phyloP scores from a whole-genome alignment of 1,140 invertebrate species.

The Anadara kagoshimensis region DNA sequence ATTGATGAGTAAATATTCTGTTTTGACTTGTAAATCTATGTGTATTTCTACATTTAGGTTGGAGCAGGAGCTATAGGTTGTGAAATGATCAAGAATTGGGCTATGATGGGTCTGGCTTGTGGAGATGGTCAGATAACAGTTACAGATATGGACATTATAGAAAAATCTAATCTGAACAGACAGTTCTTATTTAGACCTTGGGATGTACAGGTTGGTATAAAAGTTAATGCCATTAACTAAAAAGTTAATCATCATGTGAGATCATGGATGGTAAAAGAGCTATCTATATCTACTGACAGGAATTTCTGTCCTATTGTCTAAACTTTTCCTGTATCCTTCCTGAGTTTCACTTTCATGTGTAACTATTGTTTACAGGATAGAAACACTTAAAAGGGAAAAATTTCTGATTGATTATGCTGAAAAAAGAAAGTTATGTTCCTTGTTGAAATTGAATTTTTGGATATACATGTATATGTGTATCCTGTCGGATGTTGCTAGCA shows the following conservation, averaged over 20 bases:
- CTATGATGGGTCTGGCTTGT: constrained; percentile 95
- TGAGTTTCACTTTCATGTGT: too few relatives aligned
- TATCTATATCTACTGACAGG: not conserved
- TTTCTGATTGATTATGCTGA: too few relatives aligned
- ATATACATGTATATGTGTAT: too few relatives aligned
- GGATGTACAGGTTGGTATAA: constrained; percentile 87
- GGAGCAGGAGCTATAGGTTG: constrained; percentile 99
- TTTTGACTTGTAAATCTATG: not conserved
- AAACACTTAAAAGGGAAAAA: too few relatives aligned
- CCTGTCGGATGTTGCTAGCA: too few relatives aligned
- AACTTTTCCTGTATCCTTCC: too few relatives aligned
- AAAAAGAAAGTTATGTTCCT: too few relatives aligned
- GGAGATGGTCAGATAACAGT: constrained; percentile 81
- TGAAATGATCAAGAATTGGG: constrained; percentile 98
- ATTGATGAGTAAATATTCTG: too few relatives aligned
- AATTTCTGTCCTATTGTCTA: not conserved
- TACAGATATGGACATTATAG: constrained; percentile 99
- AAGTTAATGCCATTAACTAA: not conserved
- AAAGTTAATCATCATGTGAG: not conserved
- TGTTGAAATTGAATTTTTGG: too few relatives aligned
- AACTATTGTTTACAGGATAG: too few relatives aligned
- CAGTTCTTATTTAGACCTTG: constrained; percentile 97
- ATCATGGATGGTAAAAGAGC: not conserved
- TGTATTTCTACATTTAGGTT: constrained; percentile 71
- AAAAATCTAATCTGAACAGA: constrained; percentile 98